These are phyloP conservation scores for Tichodroma muraria DNA, from an alignment of 2,113 vertebrate genomes.

Conservation along the genomic window DNA sequence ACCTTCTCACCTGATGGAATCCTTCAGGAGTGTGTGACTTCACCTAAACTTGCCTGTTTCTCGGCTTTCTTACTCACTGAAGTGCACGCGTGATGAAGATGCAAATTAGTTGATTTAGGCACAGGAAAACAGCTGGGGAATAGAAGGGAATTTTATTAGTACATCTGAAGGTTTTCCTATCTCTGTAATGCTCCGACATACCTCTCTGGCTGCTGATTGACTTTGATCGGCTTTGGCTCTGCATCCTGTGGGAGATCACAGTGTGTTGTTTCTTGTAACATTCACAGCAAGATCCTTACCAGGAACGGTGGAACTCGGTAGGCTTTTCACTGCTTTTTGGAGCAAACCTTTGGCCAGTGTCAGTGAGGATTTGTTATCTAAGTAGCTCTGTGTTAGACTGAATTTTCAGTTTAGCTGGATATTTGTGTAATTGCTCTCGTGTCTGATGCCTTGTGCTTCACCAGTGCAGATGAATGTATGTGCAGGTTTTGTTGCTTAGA, in stretches of 20 bases:
- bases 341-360: neutral
- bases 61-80: neutral
- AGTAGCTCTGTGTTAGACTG: neutral
- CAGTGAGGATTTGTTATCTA: rapidly evolving
- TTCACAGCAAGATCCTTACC: neutral
- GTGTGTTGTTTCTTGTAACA: neutral
- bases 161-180: rapidly evolving
- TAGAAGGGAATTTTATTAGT: neutral
- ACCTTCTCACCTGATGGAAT: too few species aligned
- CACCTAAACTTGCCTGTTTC: neutral
- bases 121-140: neutral
- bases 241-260: too few species aligned
- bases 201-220: neutral
- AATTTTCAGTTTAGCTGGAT: neutral
- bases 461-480: neutral
- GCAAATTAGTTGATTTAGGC: neutral
- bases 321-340: neutral
- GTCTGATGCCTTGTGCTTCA: neutral
- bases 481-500: neutral
- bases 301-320: too few species aligned
- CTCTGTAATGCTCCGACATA: rapidly evolving
- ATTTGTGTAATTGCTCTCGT: neutral
- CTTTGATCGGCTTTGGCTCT: neutral
- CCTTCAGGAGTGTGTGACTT: neutral
- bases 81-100: rapidly evolving